phyloP scores from a whole-genome alignment of 2,888 invertebrate species.

The Steinernema scapterisci region DNA sequence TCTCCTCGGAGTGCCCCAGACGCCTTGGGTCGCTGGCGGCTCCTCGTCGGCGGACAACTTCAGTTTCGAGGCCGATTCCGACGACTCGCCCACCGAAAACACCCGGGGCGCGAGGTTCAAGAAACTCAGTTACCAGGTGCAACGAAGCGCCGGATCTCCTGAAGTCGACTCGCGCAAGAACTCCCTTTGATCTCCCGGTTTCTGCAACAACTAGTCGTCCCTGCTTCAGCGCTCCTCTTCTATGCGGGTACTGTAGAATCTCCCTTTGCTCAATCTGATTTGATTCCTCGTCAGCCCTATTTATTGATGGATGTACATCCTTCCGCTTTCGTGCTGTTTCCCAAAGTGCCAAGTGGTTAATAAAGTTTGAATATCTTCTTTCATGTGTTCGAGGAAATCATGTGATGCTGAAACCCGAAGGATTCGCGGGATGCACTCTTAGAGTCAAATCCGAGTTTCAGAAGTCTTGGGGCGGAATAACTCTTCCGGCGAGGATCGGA shows the following conservation, averaged over 20 bases:
- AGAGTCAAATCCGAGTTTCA: no score
- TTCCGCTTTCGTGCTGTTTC: neutral
- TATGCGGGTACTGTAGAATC: slow-evolving; percentile 10
- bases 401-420: no score
- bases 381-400: no score
- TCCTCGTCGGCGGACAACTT: slow-evolving; percentile 10
- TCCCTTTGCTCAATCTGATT: neutral
- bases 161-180: slow-evolving; percentile 13
- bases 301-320: neutral
- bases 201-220: neutral
- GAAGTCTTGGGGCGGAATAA: no score
- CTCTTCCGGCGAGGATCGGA: no score
- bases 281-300: neutral
- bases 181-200: slow-evolving; percentile 22
- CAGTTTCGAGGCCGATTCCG: slow-evolving; percentile 7
- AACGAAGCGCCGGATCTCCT: neutral
- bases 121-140: neutral
- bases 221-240: neutral
- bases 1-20: neutral
- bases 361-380: no score
- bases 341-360: neutral
- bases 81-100: neutral
- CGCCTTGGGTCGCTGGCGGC: neutral
- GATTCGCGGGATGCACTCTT: no score
- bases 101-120: neutral